phyloP scores from a whole-genome alignment of 2,113 vertebrate genomes.

The Leuciscus idus region DNA sequence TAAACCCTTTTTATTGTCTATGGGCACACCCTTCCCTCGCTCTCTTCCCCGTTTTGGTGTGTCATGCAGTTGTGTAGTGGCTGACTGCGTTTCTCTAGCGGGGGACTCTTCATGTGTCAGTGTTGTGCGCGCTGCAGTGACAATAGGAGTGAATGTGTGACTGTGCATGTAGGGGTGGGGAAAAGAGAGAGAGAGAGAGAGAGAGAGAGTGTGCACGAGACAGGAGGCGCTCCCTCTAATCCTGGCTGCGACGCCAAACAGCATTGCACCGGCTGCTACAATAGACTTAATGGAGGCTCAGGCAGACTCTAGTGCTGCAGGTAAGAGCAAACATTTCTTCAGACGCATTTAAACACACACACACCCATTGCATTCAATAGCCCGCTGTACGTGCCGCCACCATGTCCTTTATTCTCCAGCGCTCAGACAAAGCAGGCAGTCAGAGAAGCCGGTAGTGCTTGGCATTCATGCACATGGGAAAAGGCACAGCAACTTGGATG shows the following conservation, averaged over 20 bases:
- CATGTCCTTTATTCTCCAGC: background rate
- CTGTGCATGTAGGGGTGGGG: constrained; percentile 46
- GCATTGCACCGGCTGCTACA: constrained; percentile 45
- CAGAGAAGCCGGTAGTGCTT: constrained; percentile 30
- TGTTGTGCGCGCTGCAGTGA: constrained; percentile 51
- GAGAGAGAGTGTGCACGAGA: constrained; percentile 14
- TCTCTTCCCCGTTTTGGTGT: background rate
- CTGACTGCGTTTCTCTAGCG: constrained; percentile 20
- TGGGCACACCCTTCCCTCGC: background rate
- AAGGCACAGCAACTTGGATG: background rate
- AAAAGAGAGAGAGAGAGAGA: background rate
- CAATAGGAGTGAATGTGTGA: constrained; percentile 49
- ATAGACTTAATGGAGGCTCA: constrained; percentile 59
- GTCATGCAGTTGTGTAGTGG: background rate
- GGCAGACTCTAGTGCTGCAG: constrained; percentile 56
- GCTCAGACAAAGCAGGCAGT: constrained; percentile 36
- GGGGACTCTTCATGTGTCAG: constrained; percentile 48
- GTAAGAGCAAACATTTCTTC: constrained; percentile 53
- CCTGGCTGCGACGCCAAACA: constrained; percentile 39
- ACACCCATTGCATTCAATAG: constrained; percentile 6
- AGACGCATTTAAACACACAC: constrained; percentile 11
- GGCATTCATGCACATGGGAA: constrained; percentile 32
- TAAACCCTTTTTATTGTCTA: constrained; percentile 14
- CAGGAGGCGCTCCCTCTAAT: constrained; percentile 45
- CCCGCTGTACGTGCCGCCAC: background rate